These are phyloP conservation scores for Sterrhoptilus dennistouni DNA, from an alignment of 2,113 vertebrate genomes.

Conservation along the genomic window DNA sequence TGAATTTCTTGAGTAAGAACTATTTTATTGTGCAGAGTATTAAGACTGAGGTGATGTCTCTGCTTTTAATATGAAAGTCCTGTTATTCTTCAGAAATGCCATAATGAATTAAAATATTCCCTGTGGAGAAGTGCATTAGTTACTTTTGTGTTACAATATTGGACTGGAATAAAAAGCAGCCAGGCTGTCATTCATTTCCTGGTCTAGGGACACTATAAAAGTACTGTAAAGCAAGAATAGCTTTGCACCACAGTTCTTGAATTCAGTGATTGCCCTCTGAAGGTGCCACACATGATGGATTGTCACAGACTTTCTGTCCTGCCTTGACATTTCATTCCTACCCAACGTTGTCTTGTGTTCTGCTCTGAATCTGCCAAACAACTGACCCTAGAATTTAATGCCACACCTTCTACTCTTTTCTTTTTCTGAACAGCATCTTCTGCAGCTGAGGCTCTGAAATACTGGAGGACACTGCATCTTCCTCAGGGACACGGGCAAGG, in stretches of 20 bases:
- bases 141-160: neutral
- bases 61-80: conserved; percentile 21
- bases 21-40: neutral
- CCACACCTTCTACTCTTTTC: conserved; percentile 19
- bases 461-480: conserved; percentile 38
- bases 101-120: conserved; percentile 21
- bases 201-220: neutral
- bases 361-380: conserved; percentile 45
- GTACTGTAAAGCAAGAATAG: conserved; percentile 7
- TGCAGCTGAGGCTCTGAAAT: conserved; percentile 59
- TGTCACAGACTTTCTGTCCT: conserved; percentile 48
- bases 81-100: neutral
- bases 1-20: neutral
- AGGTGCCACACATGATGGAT: conserved; percentile 59
- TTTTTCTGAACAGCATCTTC: conserved; percentile 13
- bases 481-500: conserved; percentile 13
- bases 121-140: neutral
- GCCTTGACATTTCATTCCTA: conserved; percentile 54
- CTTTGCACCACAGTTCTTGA: conserved; percentile 10
- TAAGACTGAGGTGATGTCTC: neutral
- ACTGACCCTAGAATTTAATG: conserved; percentile 47
- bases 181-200: neutral
- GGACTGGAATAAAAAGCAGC: conserved; percentile 8
- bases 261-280: conserved; percentile 39
- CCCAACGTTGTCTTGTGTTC: conserved; percentile 21